These are phyloP conservation scores for Phrynocephalus forsythii DNA, from an alignment of 2,797 vertebrate genomes.

Conservation along the genomic window DNA sequence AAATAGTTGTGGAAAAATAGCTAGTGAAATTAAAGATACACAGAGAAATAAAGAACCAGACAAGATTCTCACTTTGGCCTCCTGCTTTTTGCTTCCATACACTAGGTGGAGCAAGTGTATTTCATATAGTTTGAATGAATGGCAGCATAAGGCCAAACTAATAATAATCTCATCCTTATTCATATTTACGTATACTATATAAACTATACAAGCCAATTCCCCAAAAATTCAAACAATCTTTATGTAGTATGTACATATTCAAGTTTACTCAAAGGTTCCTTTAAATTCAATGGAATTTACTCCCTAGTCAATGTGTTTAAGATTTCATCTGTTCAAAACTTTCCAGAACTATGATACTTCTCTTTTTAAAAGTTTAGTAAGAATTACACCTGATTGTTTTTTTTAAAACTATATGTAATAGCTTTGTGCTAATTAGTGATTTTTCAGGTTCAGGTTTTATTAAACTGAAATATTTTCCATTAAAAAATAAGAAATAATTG, in stretches of 20 bases:
- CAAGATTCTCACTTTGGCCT: too few species aligned
- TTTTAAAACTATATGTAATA: too few species aligned
- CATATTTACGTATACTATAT: neutral
- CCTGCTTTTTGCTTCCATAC: conserved; percentile 1
- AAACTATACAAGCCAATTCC: too few species aligned
- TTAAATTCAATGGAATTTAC: neutral
- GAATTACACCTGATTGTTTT: too few species aligned
- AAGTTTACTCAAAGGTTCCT: neutral
- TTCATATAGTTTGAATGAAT: conserved; percentile 31
- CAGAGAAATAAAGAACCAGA: too few species aligned
- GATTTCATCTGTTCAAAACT: neutral
- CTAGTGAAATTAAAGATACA: too few species aligned
- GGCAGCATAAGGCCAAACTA: conserved; percentile 19
- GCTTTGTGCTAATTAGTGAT: neutral
- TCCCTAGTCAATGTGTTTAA: neutral
- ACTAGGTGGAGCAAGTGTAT: conserved; percentile 62
- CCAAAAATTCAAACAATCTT: neutral
- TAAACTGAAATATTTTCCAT: neutral
- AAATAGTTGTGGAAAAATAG: too few species aligned
- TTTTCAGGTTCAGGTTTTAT: neutral
- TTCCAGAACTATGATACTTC: neutral
- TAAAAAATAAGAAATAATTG: neutral
- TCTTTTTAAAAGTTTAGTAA: too few species aligned
- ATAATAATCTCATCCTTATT: too few species aligned
- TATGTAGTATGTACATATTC: too few species aligned